Evolutionary conservation across 2,113 vertebrate genomes (phyloP).

Genomic region (Brachyhypopomus occidentalis): DNA sequence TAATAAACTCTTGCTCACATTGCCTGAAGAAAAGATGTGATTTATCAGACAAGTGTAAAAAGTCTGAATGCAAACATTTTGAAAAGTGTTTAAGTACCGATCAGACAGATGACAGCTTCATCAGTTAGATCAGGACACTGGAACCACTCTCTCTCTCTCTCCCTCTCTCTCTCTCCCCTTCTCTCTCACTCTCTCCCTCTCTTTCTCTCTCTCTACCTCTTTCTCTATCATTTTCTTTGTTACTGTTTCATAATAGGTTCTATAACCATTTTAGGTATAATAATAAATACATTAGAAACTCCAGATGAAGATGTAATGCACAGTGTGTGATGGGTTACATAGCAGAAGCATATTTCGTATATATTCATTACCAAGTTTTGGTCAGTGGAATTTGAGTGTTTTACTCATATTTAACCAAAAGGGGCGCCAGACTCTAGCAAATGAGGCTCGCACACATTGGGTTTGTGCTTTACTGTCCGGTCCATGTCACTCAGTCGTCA

Average conservation of each 20-base stretch:
- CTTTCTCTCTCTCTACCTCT: neutral
- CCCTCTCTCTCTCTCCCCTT: neutral
- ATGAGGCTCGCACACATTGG: neutral
- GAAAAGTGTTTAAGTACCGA: no score
- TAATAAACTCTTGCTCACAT: no score
- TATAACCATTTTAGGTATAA: neutral
- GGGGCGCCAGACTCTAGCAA: slow-evolving; percentile 39
- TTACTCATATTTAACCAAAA: neutral
- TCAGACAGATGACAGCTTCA: neutral
- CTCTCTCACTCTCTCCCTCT: neutral
- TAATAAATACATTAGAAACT: no score
- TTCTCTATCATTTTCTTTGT: neutral
- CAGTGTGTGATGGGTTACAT: no score
- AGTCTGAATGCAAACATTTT: no score
- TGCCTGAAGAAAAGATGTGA: no score
- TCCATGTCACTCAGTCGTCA: neutral
- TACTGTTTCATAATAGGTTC: neutral
- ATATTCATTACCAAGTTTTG: no score
- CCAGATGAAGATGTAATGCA: no score
- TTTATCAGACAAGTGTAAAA: no score
- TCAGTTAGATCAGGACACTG: neutral
- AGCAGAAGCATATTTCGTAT: no score
- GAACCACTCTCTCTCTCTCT: neutral
- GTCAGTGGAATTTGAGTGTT: neutral
- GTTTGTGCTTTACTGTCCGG: neutral